Base-by-base conservation (phyloP, 2,888 invertebrate species). In the Meiosimyza platycephala region DNA sequence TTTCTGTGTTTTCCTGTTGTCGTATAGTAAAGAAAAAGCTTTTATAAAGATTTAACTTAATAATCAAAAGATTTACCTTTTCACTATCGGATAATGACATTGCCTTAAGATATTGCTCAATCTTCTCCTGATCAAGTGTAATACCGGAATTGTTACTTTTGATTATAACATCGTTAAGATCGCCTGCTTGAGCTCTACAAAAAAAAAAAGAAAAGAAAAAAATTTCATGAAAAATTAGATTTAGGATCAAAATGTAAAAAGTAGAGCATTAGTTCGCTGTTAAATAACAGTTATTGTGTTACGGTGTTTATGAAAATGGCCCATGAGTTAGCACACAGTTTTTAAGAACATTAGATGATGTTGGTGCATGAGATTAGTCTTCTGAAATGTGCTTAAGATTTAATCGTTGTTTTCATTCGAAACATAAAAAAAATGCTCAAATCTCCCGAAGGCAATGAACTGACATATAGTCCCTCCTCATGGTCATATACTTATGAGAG, bases 91-190 rank as follows among this genome's bases (percentile, higher is more conserved):
- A 80, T 12, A 83, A 64, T 3, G 86, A 84, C 82, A 86, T 83
- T 1, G 85, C 82, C 72, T 85, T 87, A 15, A 86, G 84, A 69
- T 86, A 86, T 71, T 86, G 86, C 51, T 87, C 85, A 18, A 85
- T 80, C 75, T 83, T 85, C 62, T 86, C 84, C 60, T 85, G 84
- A 70, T 85, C 83, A 70, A 86, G 60, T 4, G 81, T 76, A 73
- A 33, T 70, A 16, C 81, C 81, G 18, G 79, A 77, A 28, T 77
- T 77, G 48, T 79, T 85, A n/a, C 81, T 74, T 22, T 80, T 82
- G 22, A 82, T 82, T 6, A 84, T 81, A 7, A 85, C 81, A 66
- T 85, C 81, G 9, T 80, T 79, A 4, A 82, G 76, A 28, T 82
- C 80, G 40, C 78, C 54, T 76, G 75, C 66, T 69, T 76, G 73